These are phyloP conservation scores for Melieria crassipennis DNA, from an alignment of 2,888 invertebrate genomes.

Conservation along the genomic window DNA sequence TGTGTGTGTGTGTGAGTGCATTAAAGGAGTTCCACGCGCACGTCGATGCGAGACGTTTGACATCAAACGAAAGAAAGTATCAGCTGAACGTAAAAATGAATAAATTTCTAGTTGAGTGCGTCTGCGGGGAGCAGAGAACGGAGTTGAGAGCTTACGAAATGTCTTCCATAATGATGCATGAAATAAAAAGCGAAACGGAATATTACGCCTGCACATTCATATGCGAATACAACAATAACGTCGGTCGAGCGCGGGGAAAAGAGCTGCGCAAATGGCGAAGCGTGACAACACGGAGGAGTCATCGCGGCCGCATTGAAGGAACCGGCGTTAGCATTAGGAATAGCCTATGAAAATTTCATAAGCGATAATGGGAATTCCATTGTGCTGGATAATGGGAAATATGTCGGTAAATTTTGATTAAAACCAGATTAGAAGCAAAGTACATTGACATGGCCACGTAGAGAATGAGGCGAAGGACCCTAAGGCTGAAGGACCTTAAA, in stretches of 20 bases:
- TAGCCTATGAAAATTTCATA: too few species aligned
- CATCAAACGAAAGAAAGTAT: conserved; percentile 6
- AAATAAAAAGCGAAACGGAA: conserved; percentile 13
- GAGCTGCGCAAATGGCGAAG: not conserved
- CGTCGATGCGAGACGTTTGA: not conserved
- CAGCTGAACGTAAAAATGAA: not conserved
- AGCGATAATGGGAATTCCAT: too few species aligned
- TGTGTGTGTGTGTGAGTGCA: not conserved
- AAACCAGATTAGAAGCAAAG: too few species aligned
- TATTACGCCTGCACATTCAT: not conserved
- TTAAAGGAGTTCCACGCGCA: not conserved
- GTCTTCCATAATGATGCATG: conserved; percentile 21
- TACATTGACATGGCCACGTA: too few species aligned
- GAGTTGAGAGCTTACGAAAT: not conserved
- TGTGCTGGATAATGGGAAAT: too few species aligned
- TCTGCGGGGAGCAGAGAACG: not conserved
- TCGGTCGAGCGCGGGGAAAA: not conserved
- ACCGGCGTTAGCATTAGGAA: too few species aligned
- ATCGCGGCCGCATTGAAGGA: too few species aligned
- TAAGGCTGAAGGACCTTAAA: too few species aligned
- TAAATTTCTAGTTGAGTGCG: conserved; percentile 20
- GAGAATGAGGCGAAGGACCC: too few species aligned
- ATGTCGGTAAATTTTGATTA: too few species aligned
- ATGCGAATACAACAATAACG: not conserved
- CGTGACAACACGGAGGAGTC: too few species aligned